phyloP scores from a whole-genome alignment of 2,888 invertebrate genomes.

The Macrosiphum euphorbiae region DNA sequence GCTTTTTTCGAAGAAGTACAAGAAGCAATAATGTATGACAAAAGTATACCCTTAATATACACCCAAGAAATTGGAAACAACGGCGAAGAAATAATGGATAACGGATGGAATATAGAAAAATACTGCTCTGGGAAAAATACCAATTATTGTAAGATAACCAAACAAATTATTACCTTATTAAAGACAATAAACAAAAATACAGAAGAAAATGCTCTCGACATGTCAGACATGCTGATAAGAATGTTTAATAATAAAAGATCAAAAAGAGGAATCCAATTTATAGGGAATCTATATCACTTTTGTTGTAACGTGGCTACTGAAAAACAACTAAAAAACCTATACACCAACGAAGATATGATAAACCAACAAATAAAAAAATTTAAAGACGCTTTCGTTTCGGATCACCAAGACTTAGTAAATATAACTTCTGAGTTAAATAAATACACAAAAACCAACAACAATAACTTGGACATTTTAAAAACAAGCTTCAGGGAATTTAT shows the following conservation, averaged over 20 bases:
- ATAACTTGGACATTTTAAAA: background rate
- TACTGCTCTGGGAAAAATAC: too few relatives aligned
- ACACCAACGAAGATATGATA: conserved; percentile 8
- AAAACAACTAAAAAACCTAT: conserved; percentile 3
- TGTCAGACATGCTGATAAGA: too few relatives aligned
- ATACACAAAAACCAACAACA: background rate
- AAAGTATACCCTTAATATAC: too few relatives aligned
- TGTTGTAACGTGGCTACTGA: background rate
- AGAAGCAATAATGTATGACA: too few relatives aligned
- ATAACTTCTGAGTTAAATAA: background rate
- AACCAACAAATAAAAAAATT: conserved; percentile 14
- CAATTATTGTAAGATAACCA: too few relatives aligned
- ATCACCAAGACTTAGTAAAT: conserved; percentile 4
- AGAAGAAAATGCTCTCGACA: too few relatives aligned
- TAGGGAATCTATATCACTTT: background rate
- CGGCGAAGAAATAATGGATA: too few relatives aligned
- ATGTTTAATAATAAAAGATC: background rate
- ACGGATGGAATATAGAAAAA: too few relatives aligned
- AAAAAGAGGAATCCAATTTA: background rate
- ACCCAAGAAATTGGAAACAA: too few relatives aligned
- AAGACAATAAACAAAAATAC: too few relatives aligned
- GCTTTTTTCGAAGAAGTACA: too few relatives aligned
- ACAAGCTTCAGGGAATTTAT: background rate
- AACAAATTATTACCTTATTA: too few relatives aligned
- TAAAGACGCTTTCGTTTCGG: background rate